Conservation (phyloP, 2,113 vertebrate species). For the Cinclus cinclus region DNA sequence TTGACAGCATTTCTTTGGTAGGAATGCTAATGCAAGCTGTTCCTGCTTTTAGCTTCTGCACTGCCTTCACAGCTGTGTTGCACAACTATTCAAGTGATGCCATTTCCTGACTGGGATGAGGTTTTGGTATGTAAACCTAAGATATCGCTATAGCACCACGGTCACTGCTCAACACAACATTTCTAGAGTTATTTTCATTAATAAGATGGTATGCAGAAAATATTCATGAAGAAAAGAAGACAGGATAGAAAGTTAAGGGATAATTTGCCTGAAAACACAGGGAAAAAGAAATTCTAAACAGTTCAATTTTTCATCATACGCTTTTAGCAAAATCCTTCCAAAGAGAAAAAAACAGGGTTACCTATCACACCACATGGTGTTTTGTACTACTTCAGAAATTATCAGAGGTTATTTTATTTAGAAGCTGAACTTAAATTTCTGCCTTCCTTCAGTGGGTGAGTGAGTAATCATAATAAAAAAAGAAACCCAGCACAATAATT, state of each 20-base stretch:
- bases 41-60: background rate
- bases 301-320: background rate
- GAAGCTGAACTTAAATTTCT: background rate
- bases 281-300: background rate
- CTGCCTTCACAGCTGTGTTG: background rate
- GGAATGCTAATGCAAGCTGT: background rate
- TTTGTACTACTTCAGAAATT: background rate
- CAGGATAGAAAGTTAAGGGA: accelerated
- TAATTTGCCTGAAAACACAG: background rate
- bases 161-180: background rate
- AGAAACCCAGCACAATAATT: background rate
- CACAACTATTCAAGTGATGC: background rate
- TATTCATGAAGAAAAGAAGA: background rate
- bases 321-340: background rate
- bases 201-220: background rate
- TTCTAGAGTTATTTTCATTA: background rate
- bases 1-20: background rate
- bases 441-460: background rate
- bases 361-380: accelerated
- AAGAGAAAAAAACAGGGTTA: background rate
- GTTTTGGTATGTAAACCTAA: background rate
- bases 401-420: background rate
- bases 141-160: too few relatives aligned
- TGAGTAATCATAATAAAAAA: background rate
- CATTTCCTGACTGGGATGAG: background rate